These are phyloP conservation scores for Rhabditoides inermis DNA, from an alignment of 2,888 invertebrate genomes.

Conservation along the genomic window DNA sequence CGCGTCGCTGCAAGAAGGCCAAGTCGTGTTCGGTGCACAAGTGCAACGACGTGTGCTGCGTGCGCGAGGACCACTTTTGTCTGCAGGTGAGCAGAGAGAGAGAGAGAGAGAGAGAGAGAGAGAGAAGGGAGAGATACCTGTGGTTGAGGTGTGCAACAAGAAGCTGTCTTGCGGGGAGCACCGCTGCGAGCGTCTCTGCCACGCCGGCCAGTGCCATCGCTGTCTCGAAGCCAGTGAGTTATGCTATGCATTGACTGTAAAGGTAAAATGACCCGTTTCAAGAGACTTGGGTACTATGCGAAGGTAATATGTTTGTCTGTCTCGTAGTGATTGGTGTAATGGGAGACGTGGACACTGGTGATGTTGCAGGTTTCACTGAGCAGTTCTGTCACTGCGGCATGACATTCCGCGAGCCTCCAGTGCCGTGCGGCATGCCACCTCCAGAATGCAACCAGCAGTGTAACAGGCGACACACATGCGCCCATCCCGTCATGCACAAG, in stretches of 20 bases:
- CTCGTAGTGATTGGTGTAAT: neutral
- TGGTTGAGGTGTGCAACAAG: conserved; percentile 60
- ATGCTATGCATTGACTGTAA: neutral
- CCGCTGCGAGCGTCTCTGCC: conserved; percentile 78
- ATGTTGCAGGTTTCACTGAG: conserved; percentile 68
- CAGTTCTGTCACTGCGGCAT: conserved; percentile 81
- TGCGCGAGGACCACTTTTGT: conserved; percentile 77
- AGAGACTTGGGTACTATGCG: no score
- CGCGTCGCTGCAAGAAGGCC: conserved; percentile 76
- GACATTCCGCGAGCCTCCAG: conserved; percentile 77
- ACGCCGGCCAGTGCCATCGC: conserved; percentile 73
- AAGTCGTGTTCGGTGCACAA: conserved; percentile 64
- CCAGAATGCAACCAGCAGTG: conserved; percentile 75
- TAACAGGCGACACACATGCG: conserved; percentile 67
- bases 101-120: no score
- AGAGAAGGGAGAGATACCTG: no score
- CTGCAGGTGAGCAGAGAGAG: conserved; percentile 58
- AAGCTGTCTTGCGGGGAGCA: conserved; percentile 78
- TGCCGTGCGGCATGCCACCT: conserved; percentile 79
- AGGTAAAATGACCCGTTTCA: neutral
- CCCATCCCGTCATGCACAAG: conserved; percentile 28
- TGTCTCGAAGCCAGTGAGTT: conserved; percentile 70
- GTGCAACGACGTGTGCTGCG: conserved; percentile 81
- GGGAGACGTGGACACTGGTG: neutral
- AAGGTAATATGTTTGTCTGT: neutral